A percentile compares a stretch with the other conserved stretches of the same genome.
These are phyloP conservation scores for Dicranocentrus wangi DNA, from an alignment of 2,888 invertebrate species.

Conservation along the genomic window DNA sequence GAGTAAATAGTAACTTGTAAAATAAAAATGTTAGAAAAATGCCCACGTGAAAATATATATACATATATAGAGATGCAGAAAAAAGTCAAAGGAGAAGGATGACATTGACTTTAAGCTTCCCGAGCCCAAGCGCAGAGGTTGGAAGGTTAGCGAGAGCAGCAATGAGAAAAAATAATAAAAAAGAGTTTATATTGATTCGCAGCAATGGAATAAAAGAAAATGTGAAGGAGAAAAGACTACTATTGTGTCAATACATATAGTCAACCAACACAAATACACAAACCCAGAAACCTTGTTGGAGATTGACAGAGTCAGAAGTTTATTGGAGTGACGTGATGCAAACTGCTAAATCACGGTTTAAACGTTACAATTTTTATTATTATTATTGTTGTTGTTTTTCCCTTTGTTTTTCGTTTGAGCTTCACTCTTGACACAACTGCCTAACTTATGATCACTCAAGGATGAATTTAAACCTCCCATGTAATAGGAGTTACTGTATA, in stretches of 20 bases:
- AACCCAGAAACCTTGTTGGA: background rate
- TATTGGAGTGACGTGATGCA: background rate
- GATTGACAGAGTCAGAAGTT: background rate
- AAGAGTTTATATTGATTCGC: too few species aligned
- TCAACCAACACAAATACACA: background rate
- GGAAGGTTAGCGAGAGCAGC: conserved; percentile 1
- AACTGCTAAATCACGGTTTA: conserved; percentile 22
- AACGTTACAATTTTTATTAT: conserved; percentile 17
- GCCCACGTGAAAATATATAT: too few species aligned
- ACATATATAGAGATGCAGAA: too few species aligned
- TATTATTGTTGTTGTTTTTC: conserved; percentile 7
- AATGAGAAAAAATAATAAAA: background rate
- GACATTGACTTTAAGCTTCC: too few species aligned
- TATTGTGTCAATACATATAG: too few species aligned
- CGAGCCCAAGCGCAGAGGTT: too few species aligned
- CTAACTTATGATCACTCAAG: conserved; percentile 22
- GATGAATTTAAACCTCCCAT: background rate
- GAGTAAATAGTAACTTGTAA: too few species aligned
- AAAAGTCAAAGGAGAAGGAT: too few species aligned
- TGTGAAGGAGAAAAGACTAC: too few species aligned
- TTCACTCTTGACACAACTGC: background rate
- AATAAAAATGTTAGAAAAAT: too few species aligned
- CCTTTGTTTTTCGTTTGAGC: conserved; percentile 14
- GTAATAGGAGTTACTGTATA: background rate
- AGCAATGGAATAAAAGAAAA: too few species aligned